phyloP scores from a whole-genome alignment of 2,888 invertebrate species.

The Apodemia zela region DNA sequence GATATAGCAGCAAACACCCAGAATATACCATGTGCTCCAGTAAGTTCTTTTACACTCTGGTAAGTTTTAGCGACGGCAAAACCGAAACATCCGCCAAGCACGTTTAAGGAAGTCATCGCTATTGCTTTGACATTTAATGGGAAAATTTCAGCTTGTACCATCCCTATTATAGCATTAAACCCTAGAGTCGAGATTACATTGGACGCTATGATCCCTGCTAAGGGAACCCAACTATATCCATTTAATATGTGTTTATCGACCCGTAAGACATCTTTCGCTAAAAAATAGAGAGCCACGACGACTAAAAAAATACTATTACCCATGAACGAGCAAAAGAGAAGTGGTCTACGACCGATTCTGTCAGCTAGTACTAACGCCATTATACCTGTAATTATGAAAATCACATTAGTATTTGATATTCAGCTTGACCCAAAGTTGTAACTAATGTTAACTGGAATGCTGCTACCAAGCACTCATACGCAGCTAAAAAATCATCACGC shows the following conservation, averaged over 20 bases:
- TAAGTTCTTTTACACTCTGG: slow-evolving; percentile 63
- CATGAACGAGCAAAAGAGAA: slow-evolving; percentile 61
- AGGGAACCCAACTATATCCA: slow-evolving; percentile 52
- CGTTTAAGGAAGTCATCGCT: slow-evolving; percentile 67
- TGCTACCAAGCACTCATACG: too few species aligned
- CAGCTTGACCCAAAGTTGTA: too few species aligned
- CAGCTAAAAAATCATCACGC: too few species aligned
- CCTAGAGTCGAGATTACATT: slow-evolving; percentile 56
- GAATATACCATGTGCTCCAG: slow-evolving; percentile 71
- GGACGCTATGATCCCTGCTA: slow-evolving; percentile 58
- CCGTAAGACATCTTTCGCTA: slow-evolving; percentile 46
- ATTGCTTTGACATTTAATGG: slow-evolving; percentile 77
- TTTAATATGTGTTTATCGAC: slow-evolving; percentile 38
- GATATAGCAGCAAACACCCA: slow-evolving; percentile 65
- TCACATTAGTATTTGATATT: background rate
- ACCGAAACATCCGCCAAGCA: slow-evolving; percentile 67
- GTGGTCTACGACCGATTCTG: slow-evolving; percentile 63
- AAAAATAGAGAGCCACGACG: slow-evolving; percentile 55
- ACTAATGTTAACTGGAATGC: too few species aligned
- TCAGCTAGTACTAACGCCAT: slow-evolving; percentile 54
- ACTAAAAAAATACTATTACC: slow-evolving; percentile 44
- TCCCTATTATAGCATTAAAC: slow-evolving; percentile 65
- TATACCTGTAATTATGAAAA: slow-evolving; percentile 47
- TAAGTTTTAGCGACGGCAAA: slow-evolving; percentile 72
- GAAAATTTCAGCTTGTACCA: slow-evolving; percentile 75